These are phyloP conservation scores for Ceratina japonica DNA, from an alignment of 1,140 invertebrate species.

Conservation along the genomic window DNA sequence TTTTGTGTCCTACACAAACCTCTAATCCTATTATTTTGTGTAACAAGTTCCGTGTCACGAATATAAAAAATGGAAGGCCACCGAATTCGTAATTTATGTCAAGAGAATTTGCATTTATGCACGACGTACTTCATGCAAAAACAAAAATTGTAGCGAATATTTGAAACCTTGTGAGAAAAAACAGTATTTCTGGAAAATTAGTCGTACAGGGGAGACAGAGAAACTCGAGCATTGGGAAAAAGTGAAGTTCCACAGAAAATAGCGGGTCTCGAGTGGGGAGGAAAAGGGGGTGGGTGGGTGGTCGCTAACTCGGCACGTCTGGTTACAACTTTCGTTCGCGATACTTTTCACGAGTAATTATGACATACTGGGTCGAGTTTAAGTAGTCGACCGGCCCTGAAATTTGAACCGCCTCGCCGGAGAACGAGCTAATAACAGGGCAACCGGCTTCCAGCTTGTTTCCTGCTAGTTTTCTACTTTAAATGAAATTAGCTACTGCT, in stretches of 20 bases:
- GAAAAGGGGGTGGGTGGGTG: not conserved
- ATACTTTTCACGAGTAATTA: conserved; percentile 39
- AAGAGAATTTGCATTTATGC: no score
- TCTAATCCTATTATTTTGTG: no score
- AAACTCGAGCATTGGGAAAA: not conserved
- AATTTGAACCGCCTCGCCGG: conserved; percentile 27
- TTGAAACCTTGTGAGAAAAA: not conserved
- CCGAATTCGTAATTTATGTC: no score
- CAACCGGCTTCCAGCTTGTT: conserved; percentile 35
- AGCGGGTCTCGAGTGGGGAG: not conserved
- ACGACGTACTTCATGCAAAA: no score
- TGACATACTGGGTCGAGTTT: conserved; percentile 37
- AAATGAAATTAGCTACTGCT: conserved; percentile 53
- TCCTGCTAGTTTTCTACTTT: conserved; percentile 56
- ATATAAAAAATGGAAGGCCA: no score
- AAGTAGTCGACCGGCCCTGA: conserved; percentile 27
- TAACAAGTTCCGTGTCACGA: no score
- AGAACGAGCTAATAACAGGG: conserved; percentile 37
- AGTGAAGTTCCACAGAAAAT: not conserved
- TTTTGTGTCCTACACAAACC: no score
- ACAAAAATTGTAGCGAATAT: not conserved
- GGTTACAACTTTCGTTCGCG: conserved; percentile 32
- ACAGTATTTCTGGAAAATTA: not conserved
- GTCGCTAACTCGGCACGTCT: not conserved
- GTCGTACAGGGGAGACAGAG: not conserved